These are phyloP conservation scores for Muscidifurax raptorellus DNA, from an alignment of 1,140 invertebrate genomes.

Conservation along the genomic window DNA sequence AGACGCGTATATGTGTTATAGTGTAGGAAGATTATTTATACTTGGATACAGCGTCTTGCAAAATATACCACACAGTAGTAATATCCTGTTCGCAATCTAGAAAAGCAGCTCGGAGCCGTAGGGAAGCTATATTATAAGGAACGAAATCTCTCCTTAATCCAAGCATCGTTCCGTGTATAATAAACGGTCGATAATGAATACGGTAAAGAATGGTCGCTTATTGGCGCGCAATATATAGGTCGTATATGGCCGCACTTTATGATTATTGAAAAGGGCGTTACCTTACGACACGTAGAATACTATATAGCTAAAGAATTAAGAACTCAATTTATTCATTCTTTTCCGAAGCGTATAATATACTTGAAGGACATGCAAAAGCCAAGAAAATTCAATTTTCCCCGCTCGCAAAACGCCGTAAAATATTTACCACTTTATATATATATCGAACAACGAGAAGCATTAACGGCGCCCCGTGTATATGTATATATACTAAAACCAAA, in stretches of 20 bases:
- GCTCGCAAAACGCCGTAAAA: background rate
- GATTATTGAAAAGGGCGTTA: slow-evolving; percentile 67
- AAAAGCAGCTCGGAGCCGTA: background rate
- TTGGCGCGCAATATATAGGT: slow-evolving; percentile 4
- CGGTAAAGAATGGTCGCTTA: background rate
- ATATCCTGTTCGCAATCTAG: background rate
- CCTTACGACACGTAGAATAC: no score
- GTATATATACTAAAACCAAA: background rate
- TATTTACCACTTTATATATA: background rate
- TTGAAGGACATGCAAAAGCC: background rate
- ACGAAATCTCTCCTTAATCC: slow-evolving; percentile 2
- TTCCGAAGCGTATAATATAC: no score
- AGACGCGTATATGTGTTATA: no score
- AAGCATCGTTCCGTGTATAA: slow-evolving; percentile 15
- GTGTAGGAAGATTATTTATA: no score
- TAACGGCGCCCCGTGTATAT: background rate
- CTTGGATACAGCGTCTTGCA: no score
- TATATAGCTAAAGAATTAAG: no score
- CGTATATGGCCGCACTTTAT: slow-evolving; percentile 59
- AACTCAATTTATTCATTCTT: no score
- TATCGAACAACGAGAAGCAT: background rate
- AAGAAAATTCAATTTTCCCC: background rate
- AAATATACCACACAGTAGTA: no score
- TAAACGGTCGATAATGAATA: slow-evolving; percentile 46
- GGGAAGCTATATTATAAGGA: no score